These are phyloP conservation scores for Charina bottae DNA, from an alignment of 2,113 vertebrate genomes.

Conservation along the genomic window DNA sequence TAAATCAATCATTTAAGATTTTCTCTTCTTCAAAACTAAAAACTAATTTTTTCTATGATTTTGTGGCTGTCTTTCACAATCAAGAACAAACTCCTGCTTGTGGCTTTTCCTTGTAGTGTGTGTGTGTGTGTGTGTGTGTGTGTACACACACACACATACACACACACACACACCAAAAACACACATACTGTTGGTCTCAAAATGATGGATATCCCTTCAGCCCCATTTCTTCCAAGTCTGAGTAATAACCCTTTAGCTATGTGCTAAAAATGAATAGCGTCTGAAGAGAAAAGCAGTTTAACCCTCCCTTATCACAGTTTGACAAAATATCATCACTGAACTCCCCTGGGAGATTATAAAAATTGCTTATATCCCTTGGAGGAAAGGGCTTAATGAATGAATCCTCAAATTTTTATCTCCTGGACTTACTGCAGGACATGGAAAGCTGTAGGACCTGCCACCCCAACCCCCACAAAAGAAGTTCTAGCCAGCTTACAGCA, in stretches of 20 bases:
- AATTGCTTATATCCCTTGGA: slow-evolving; percentile 17
- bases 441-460: neutral
- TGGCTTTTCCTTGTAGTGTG: neutral
- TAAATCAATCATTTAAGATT: neutral
- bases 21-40: neutral
- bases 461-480: neutral
- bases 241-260: slow-evolving; percentile 39
- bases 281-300: slow-evolving; percentile 54
- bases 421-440: neutral
- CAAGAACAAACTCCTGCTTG: slow-evolving; percentile 8
- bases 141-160: neutral
- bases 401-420: slow-evolving; percentile 37
- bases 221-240: slow-evolving; percentile 28
- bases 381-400: slow-evolving; percentile 45
- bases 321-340: slow-evolving; percentile 39
- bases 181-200: slow-evolving; percentile 39
- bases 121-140: no score
- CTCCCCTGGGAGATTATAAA: slow-evolving; percentile 31
- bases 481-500: neutral
- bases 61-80: slow-evolving; percentile 11
- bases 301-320: slow-evolving; percentile 34
- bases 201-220: slow-evolving; percentile 47
- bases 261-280: slow-evolving; percentile 26
- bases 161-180: neutral
- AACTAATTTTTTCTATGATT: neutral